Conservation (phyloP, 2,113 vertebrate genomes). For the Galemys pyrenaicus region DNA sequence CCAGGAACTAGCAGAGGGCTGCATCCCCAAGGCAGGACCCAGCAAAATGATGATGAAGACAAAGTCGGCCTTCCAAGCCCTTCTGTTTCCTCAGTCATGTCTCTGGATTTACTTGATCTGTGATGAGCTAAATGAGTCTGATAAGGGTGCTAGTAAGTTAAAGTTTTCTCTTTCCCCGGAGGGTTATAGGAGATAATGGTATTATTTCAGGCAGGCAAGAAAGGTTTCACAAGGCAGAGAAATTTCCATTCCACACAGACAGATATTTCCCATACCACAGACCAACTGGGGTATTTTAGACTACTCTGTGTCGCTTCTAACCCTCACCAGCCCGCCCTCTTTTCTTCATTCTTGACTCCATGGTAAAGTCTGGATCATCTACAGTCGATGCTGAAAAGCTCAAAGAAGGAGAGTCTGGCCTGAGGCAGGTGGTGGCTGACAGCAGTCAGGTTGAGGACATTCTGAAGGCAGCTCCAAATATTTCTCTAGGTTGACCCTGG, state of each 20-base stretch:
- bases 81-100: background rate
- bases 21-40: background rate
- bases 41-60: background rate
- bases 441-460: background rate
- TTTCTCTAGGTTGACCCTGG: background rate
- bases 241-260: background rate
- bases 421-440: background rate
- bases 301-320: background rate
- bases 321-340: background rate
- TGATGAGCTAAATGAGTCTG: slow-evolving; percentile 11
- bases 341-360: background rate
- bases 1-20: background rate
- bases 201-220: background rate
- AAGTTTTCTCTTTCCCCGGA: background rate
- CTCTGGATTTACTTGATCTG: background rate
- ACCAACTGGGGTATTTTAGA: background rate
- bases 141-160: background rate
- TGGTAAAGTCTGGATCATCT: background rate
- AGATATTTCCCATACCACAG: background rate
- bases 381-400: no score
- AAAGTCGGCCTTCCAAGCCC: background rate
- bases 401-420: no score
- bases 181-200: background rate
- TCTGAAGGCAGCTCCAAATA: background rate
- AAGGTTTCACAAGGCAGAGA: background rate